These are phyloP conservation scores for Ethmia dodecea DNA, from an alignment of 2,888 invertebrate genomes.

Conservation along the genomic window DNA sequence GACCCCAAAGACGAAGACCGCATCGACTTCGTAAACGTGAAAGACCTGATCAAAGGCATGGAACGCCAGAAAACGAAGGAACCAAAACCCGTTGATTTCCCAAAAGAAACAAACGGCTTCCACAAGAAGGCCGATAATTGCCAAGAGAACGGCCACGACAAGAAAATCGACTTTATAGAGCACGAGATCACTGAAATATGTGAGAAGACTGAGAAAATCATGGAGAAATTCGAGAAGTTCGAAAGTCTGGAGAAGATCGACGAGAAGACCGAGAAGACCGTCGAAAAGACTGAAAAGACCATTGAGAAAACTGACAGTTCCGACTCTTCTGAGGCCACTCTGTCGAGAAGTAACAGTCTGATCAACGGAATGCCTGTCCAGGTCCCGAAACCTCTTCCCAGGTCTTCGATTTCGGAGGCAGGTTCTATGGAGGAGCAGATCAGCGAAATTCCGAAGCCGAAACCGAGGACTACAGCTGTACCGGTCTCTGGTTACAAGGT, in stretches of 20 bases:
- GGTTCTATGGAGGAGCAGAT: conserved; percentile 67
- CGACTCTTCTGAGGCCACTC: conserved; percentile 46
- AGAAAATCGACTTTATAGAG: conserved; percentile 26
- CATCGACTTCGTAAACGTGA: conserved; percentile 76
- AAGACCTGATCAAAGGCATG: conserved; percentile 80
- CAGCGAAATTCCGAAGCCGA: conserved; percentile 73
- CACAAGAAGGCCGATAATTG: conserved; percentile 56
- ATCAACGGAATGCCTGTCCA: conserved; percentile 64
- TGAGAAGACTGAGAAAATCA: conserved; percentile 24
- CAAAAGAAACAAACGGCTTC: conserved; percentile 59
- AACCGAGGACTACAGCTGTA: conserved; percentile 83
- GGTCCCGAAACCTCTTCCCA: conserved; percentile 88
- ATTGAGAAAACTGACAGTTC: conserved; percentile 51
- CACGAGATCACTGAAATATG: conserved; percentile 10
- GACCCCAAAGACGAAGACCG: conserved; percentile 66
- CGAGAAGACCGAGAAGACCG: conserved; percentile 14
- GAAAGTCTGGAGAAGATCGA: neutral
- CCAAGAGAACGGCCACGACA: conserved; percentile 34
- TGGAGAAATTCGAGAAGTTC: conserved; percentile 1
- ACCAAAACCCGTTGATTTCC: conserved; percentile 29
- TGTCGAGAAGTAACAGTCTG: conserved; percentile 60
- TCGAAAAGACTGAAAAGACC: conserved; percentile 25
- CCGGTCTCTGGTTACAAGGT: conserved; percentile 89
- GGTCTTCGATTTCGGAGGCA: conserved; percentile 86
- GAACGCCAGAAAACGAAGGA: conserved; percentile 65